These are phyloP conservation scores for Toxotes jaculatrix DNA, from an alignment of 2,113 vertebrate species.

Conservation along the genomic window DNA sequence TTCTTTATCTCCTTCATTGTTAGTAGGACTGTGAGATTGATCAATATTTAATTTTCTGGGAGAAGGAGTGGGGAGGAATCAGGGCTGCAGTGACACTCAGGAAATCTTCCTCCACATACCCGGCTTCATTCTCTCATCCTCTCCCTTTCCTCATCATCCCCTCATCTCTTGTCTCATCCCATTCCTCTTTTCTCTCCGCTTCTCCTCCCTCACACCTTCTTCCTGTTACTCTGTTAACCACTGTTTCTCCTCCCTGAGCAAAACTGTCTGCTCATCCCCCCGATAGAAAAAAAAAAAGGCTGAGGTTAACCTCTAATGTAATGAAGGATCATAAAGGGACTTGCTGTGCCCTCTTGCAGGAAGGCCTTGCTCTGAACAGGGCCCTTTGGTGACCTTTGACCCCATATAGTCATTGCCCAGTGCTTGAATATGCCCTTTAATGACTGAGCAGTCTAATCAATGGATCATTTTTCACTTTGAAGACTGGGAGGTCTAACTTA, in stretches of 20 bases:
- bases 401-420: constrained; percentile 75
- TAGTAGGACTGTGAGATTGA: constrained; percentile 89
- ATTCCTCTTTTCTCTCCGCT: constrained; percentile 37
- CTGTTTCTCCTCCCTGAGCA: constrained; percentile 47
- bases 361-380: constrained; percentile 77
- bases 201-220: constrained; percentile 37
- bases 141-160: constrained; percentile 47
- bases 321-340: constrained; percentile 80
- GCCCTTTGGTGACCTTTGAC: constrained; percentile 84
- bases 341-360: constrained; percentile 70
- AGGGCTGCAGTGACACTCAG: constrained; percentile 71
- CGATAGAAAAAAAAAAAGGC: constrained; percentile 19
- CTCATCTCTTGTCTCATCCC: constrained; percentile 62
- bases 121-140: constrained; percentile 57
- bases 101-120: constrained; percentile 63
- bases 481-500: constrained; percentile 36
- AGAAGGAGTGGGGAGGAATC: constrained; percentile 78
- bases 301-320: constrained; percentile 75
- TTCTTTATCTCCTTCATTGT: constrained; percentile 87
- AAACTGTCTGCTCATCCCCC: constrained; percentile 17
- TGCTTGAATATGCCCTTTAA: constrained; percentile 80
- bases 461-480: constrained; percentile 79
- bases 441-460: constrained; percentile 82
- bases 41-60: constrained; percentile 96
- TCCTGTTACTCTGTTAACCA: constrained; percentile 51